Evolutionary conservation across 2,888 invertebrate species (phyloP).

Genomic region (Tenthredo notha): DNA sequence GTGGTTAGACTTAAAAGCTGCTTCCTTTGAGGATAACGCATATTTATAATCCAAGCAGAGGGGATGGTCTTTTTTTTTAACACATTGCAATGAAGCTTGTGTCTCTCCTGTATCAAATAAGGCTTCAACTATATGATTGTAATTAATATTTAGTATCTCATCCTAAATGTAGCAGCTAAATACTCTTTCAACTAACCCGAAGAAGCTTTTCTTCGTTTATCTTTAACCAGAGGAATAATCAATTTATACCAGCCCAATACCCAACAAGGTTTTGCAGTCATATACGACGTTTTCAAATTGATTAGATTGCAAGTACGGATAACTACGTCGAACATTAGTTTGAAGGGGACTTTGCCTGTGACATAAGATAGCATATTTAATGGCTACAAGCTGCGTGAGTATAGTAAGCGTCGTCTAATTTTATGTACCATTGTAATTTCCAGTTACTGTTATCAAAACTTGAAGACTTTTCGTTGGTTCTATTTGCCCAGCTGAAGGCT

Average conservation of each 20-base stretch:
- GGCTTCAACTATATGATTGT: not conserved
- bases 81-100: not conserved
- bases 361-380: slow-evolving; percentile 38
- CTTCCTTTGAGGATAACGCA: slow-evolving; percentile 11
- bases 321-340: slow-evolving; percentile 66
- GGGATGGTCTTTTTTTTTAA: not conserved
- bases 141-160: not conserved
- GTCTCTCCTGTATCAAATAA: not conserved
- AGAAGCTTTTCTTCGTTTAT: not conserved
- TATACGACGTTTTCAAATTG: not conserved
- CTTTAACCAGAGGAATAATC: not conserved
- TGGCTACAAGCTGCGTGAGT: not conserved
- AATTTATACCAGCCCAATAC: slow-evolving; percentile 15
- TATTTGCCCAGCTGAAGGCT: slow-evolving; percentile 77
- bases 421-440: slow-evolving; percentile 61
- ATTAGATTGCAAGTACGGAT: slow-evolving; percentile 5
- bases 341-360: slow-evolving; percentile 62
- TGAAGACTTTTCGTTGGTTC: slow-evolving; percentile 74
- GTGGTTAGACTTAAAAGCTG: not conserved
- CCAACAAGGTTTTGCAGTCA: not conserved
- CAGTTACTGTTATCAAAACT: slow-evolving; percentile 64
- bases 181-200: not conserved
- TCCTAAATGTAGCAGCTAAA: not conserved
- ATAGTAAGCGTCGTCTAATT: not conserved
- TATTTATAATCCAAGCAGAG: slow-evolving; percentile 35